Evolutionary conservation across 1,140 invertebrate species (phyloP), one percentile per base, ranked within the genome.

Genomic region (Theocolax elegans): DNA sequence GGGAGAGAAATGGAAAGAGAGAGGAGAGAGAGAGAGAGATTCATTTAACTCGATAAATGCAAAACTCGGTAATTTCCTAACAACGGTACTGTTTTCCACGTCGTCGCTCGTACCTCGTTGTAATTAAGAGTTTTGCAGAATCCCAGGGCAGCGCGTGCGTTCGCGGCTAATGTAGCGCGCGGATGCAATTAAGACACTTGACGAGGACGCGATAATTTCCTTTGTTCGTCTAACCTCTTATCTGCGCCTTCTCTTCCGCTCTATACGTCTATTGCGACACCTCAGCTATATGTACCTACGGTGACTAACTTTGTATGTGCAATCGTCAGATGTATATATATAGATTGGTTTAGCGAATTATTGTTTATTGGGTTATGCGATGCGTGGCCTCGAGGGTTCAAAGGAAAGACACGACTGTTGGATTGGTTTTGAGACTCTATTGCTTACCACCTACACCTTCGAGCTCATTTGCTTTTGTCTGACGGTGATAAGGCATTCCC

Each of bases 181-280:
- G 56, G 44, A 51, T 27, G 59, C 67, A 63, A 64, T 63, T 64
- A 70, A 70, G 67, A 48, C 60, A 64, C 60, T 70, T 63, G 49
- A 56, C 58, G 48, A 69, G 29, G 21, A 53, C 67, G 59, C 67
- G 59, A 64, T 64, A 70, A 70, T 64, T 68, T 27, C 48, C 67
- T 70, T 70, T 70, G 67, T 70, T 70, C 49, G 44, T 31, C 19
- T 35, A 29, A 21, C 19, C 31, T 60, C 66, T 68, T 60, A 51
- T 67, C 54, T 40, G n/a, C 27, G 23, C 49, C 35, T 54, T 29
- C 25, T 19, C 53, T 38, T 17, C n/a, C 53, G 15, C 54, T 38
- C 31, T 35, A 35, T 35, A 35, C 31, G 4, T 35, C 10, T n/a
- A n/a, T n/a, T 10, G 35, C 54, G 54, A 58, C 53, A 56, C n/a